Evolutionary conservation across 2,113 vertebrate species (phyloP).

Genomic region (Delphinapterus leucas): DNA sequence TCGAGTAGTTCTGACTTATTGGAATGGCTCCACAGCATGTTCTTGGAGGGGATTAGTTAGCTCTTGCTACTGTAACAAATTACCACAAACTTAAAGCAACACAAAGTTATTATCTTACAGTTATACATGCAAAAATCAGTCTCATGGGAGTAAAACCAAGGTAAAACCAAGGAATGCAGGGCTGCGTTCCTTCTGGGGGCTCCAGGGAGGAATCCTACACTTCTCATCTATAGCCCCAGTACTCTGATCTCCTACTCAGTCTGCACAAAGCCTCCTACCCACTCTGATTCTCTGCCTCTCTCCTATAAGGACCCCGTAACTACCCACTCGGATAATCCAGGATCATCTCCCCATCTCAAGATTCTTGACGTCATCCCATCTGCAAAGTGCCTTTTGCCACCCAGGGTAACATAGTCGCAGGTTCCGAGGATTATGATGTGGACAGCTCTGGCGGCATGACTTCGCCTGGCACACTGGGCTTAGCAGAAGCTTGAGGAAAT

Average conservation of each 20-base stretch:
- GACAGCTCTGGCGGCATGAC: too few relatives aligned
- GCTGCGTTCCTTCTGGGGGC: not conserved
- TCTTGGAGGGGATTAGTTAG: not conserved
- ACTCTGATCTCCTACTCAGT: rapidly evolving
- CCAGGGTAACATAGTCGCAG: not conserved
- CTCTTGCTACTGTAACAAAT: not conserved
- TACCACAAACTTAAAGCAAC: too few relatives aligned
- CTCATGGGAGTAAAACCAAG: not conserved
- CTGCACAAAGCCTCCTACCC: not conserved
- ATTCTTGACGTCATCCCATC: not conserved
- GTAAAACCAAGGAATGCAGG: too few relatives aligned
- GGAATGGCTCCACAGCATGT: not conserved
- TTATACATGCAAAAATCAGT: not conserved
- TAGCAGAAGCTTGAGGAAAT: not conserved
- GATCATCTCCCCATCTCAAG: not conserved
- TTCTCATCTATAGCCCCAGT: too few relatives aligned
- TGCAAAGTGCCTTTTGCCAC: not conserved
- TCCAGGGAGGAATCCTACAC: too few relatives aligned
- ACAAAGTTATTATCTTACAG: not conserved
- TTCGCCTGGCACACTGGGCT: not conserved
- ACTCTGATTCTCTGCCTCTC: too few relatives aligned
- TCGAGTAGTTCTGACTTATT: not conserved
- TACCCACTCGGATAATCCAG: not conserved
- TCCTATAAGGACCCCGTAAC: not conserved
- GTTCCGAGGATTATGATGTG: too few relatives aligned